Evolutionary conservation across 2,888 invertebrate genomes (phyloP).

Genomic region (Germaria angustata): DNA sequence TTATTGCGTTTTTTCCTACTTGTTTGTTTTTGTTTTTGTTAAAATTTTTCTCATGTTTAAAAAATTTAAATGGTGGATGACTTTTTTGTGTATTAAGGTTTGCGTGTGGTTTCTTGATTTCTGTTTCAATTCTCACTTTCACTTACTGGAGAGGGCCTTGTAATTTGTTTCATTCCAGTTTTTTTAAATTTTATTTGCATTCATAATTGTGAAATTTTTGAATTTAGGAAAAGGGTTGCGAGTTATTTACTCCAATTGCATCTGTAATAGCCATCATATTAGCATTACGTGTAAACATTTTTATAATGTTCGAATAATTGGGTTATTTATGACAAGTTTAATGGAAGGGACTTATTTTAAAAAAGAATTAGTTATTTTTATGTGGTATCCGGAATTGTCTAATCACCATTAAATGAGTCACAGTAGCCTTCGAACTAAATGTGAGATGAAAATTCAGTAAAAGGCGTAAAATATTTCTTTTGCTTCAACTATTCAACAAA

Average conservation of each 20-base stretch:
- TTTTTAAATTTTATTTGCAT: neutral
- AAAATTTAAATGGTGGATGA: conserved; percentile 6
- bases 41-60: conserved; percentile 28
- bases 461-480: no score
- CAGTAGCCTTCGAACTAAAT: no score
- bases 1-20: conserved; percentile 1
- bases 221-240: neutral
- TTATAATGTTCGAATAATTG: conserved; percentile 52
- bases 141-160: neutral
- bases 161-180: conserved; percentile 6
- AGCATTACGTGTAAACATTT: conserved; percentile 54
- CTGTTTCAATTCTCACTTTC: neutral
- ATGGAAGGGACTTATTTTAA: neutral
- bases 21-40: conserved; percentile 18
- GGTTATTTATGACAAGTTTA: conserved; percentile 16
- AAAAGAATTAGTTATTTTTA: no score
- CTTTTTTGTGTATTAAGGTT: conserved; percentile 17
- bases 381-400: conserved; percentile 1
- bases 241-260: conserved; percentile 24
- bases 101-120: conserved; percentile 62
- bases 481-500: no score
- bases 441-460: neutral
- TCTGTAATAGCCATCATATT: conserved; percentile 39
- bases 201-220: conserved; percentile 8
- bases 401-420: neutral